Conservation (phyloP, 92 coral and sea anemone genomes). For the Parazoanthus atlanticus region DNA sequence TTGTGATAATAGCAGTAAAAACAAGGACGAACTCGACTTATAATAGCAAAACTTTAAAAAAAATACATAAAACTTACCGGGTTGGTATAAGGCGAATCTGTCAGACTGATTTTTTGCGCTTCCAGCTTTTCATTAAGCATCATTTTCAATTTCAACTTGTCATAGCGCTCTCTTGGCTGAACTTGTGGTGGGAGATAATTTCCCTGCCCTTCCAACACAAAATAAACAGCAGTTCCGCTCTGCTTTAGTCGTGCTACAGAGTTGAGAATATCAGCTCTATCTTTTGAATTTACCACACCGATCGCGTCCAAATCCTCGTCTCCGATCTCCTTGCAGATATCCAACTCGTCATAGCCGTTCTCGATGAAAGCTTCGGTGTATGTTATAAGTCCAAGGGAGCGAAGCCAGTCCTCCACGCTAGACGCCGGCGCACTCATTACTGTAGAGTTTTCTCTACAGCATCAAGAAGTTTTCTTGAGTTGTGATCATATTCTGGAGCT, state of each 20-base stretch:
- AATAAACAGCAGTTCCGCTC: slow-evolving; percentile 94
- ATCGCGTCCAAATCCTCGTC: slow-evolving; percentile 98
- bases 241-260: slow-evolving; percentile 82
- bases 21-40: neutral
- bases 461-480: slow-evolving; percentile 34
- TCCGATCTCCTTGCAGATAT: slow-evolving; percentile 98
- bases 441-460: slow-evolving; percentile 22
- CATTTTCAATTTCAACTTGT: slow-evolving; percentile 73
- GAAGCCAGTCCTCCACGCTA: slow-evolving; percentile 95
- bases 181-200: slow-evolving; percentile 51
- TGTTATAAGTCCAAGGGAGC: slow-evolving; percentile 88
- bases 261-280: slow-evolving; percentile 87
- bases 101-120: slow-evolving; percentile 79
- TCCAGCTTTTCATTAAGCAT: slow-evolving; percentile 71
- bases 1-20: neutral
- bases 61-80: slow-evolving; percentile 66
- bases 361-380: slow-evolving; percentile 97
- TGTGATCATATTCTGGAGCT: slow-evolving; percentile 36
- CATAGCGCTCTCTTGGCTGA: slow-evolving; percentile 84
- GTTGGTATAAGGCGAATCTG: slow-evolving; percentile 75
- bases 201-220: slow-evolving; percentile 76
- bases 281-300: slow-evolving; percentile 88
- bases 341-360: slow-evolving; percentile 98
- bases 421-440: slow-evolving; percentile 20
- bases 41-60: neutral